Percentiles rank a stretch among this genome's conserved stretches.
Conservation (phyloP, 2,113 vertebrate genomes). For the Abramis brama region DNA sequence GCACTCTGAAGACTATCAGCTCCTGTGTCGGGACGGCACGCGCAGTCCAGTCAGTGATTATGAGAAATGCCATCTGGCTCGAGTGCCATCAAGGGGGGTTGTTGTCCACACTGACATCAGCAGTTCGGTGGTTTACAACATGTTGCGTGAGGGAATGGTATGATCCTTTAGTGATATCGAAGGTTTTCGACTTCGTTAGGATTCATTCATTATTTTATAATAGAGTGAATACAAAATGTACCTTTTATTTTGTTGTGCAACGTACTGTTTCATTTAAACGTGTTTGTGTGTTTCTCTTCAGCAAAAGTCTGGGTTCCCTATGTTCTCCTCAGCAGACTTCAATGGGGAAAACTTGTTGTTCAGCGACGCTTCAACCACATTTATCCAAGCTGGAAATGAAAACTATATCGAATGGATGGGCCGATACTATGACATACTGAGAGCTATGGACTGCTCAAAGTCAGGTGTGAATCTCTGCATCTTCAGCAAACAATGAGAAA, state of each 20-base stretch:
- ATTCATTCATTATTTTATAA: background rate
- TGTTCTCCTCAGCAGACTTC: conserved; percentile 83
- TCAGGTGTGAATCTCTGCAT: conserved; percentile 71
- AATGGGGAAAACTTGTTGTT: conserved; percentile 82
- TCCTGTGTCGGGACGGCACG: conserved; percentile 84
- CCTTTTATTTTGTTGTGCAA: background rate
- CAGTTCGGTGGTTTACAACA: conserved; percentile 74
- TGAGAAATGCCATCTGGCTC: conserved; percentile 83
- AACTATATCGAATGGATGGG: conserved; percentile 87
- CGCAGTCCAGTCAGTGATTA: conserved; percentile 76
- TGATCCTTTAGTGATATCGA: conserved; percentile 44
- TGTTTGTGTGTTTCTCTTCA: conserved; percentile 59
- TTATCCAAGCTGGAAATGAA: conserved; percentile 71
- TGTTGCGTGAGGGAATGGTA: conserved; percentile 87
- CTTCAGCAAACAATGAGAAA: background rate
- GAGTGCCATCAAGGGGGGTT: conserved; percentile 83
- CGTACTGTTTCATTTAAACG: background rate
- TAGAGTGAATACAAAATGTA: background rate
- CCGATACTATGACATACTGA: conserved; percentile 78
- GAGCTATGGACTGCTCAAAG: conserved; percentile 83
- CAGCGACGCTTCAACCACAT: conserved; percentile 78
- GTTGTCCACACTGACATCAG: conserved; percentile 75
- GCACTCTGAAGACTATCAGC: conserved; percentile 80
- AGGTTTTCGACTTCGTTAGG: background rate
- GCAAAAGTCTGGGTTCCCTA: conserved; percentile 77